Evolutionary conservation across 2,113 vertebrate species (phyloP).

Genomic region (Anarhynchus alexandrinus): DNA sequence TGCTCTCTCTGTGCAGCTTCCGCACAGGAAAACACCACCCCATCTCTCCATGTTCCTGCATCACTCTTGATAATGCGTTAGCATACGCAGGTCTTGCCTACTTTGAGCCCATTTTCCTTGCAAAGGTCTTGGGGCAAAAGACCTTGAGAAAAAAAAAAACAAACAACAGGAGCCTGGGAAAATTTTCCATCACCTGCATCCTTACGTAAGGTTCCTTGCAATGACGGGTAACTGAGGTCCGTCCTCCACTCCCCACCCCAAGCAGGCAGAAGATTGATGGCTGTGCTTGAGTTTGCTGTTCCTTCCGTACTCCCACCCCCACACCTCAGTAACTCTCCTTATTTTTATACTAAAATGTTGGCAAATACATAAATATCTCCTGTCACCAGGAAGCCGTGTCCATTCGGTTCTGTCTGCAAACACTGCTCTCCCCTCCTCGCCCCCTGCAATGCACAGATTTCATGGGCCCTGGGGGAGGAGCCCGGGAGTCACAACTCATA

Average conservation of each 20-base stretch:
- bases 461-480: constrained; percentile 39
- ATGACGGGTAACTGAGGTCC: neutral
- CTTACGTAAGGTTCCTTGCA: neutral
- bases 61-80: accelerated
- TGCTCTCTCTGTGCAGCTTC: neutral
- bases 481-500: constrained; percentile 11
- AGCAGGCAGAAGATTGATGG: constrained; percentile 41
- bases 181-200: neutral
- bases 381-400: constrained; percentile 39
- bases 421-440: neutral
- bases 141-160: neutral
- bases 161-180: neutral
- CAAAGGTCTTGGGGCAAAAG: neutral
- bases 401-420: neutral
- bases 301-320: neutral
- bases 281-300: constrained; percentile 32
- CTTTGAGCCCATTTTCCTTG: neutral
- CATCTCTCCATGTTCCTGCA: neutral
- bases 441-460: neutral
- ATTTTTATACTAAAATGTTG: constrained; percentile 48
- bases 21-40: neutral
- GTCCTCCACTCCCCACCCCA: neutral
- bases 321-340: constrained; percentile 28
- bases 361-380: constrained; percentile 59
- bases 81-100: accelerated